phyloP scores from a whole-genome alignment of 1,140 invertebrate species.

The Diorhabda sublineata region DNA sequence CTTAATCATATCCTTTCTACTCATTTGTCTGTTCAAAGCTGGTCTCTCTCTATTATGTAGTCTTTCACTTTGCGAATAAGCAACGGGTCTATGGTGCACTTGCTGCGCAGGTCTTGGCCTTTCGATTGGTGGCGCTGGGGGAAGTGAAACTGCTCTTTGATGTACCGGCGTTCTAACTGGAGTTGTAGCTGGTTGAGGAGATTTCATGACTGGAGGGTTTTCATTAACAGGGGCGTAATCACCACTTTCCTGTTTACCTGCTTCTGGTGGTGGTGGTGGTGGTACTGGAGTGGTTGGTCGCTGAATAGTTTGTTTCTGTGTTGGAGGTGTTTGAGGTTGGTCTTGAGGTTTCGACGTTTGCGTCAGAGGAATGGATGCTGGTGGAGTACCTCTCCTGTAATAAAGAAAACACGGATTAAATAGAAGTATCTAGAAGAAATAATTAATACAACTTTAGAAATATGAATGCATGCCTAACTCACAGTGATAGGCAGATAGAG shows the following conservation, averaged over 20 bases:
- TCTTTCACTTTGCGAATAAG: constrained; percentile 44
- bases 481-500: too few species aligned
- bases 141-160: constrained; percentile 46
- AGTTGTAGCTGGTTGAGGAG: constrained; percentile 23
- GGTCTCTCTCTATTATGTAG: constrained; percentile 42
- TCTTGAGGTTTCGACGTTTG: constrained; percentile 19
- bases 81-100: constrained; percentile 32
- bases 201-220: constrained; percentile 10
- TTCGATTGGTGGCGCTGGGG: constrained; percentile 42
- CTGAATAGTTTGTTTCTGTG: constrained; percentile 15
- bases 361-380: constrained; percentile 1
- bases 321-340: constrained; percentile 10
- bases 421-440: not conserved
- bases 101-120: constrained; percentile 47
- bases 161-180: constrained; percentile 14
- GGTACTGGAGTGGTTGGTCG: constrained; percentile 12
- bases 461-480: too few species aligned
- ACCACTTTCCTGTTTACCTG: constrained; percentile 8
- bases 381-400: constrained; percentile 15
- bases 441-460: not conserved
- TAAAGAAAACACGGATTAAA: not conserved
- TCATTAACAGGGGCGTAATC: constrained; percentile 7
- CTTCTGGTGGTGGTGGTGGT: constrained; percentile 11
- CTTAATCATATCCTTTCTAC: constrained; percentile 47
- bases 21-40: constrained; percentile 43